Evolutionary conservation across 2,797 vertebrate species (phyloP).

Genomic region (Dromococcyx pavoninus): DNA sequence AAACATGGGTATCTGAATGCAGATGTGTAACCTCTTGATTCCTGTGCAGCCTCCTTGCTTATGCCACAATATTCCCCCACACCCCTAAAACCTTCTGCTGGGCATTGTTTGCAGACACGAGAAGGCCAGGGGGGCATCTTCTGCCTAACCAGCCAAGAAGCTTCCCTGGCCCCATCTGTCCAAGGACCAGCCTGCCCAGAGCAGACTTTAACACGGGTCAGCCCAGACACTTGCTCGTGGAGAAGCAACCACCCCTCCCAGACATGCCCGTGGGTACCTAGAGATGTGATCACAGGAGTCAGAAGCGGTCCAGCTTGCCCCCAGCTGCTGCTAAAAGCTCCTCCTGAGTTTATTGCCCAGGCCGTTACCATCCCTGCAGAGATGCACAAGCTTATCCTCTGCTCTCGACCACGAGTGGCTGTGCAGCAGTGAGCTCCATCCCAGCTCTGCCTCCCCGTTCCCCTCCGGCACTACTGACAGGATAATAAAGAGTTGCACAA

Average conservation of each 20-base stretch:
- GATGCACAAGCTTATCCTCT: not conserved
- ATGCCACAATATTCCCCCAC: not conserved
- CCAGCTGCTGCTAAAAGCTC: not conserved
- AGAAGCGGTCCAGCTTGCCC: not conserved
- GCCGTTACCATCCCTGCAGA: not conserved
- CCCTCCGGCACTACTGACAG: conserved; percentile 72
- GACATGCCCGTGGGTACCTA: fast-evolving
- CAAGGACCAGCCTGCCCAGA: not conserved
- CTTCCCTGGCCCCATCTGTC: fast-evolving
- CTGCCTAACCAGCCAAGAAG: not conserved
- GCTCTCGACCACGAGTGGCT: not conserved
- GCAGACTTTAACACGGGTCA: fast-evolving
- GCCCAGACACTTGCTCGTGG: fast-evolving
- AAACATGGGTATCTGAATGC: fast-evolving
- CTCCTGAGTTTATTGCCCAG: not conserved
- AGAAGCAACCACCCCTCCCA: not conserved
- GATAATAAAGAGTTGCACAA: conserved; percentile 79
- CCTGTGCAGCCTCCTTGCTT: not conserved
- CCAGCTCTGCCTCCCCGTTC: conserved; percentile 22
- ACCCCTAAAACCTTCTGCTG: not conserved
- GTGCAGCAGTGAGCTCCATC: not conserved
- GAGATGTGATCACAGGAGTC: not conserved
- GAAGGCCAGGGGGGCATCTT: not conserved
- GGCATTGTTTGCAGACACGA: not conserved
- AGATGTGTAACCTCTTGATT: fast-evolving